phyloP scores from a whole-genome alignment of 1,140 invertebrate species.

The Maniola jurtina region DNA sequence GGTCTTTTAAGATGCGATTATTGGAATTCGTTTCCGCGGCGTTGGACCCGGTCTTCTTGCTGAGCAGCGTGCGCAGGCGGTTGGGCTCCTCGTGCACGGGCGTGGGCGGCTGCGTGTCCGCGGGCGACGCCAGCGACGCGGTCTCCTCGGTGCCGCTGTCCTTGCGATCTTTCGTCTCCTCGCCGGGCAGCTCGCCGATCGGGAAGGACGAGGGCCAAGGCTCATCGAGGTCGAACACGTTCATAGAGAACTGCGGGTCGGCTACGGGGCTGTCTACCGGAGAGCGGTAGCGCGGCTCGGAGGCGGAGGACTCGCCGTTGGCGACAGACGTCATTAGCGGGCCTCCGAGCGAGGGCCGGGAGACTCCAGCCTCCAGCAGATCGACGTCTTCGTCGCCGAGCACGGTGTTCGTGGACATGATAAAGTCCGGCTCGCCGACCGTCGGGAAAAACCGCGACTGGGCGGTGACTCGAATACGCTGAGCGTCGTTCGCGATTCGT shows the following conservation, averaged over 20 bases:
- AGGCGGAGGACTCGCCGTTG: slow-evolving; percentile 77
- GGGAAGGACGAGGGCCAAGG: slow-evolving; percentile 54
- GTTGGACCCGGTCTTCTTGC: slow-evolving; percentile 74
- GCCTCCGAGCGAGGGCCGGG: slow-evolving; percentile 77
- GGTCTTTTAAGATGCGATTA: slow-evolving; percentile 84
- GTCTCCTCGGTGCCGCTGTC: slow-evolving; percentile 51
- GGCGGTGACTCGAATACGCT: slow-evolving; percentile 90
- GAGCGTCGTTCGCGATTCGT: slow-evolving; percentile 84
- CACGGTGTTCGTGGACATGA: slow-evolving; percentile 95
- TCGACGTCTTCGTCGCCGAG: slow-evolving; percentile 79
- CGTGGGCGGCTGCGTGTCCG: slow-evolving; percentile 53
- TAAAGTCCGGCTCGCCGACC: slow-evolving; percentile 88
- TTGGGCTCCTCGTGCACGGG: slow-evolving; percentile 80
- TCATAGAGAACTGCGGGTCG: slow-evolving; percentile 57
- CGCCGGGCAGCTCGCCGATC: slow-evolving; percentile 53
- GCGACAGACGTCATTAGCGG: slow-evolving; percentile 83
- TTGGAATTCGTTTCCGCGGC: slow-evolving; percentile 57
- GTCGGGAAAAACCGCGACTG: slow-evolving; percentile 91
- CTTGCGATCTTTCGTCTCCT: slow-evolving; percentile 61
- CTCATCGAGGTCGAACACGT: slow-evolving; percentile 83
- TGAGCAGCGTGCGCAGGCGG: slow-evolving; percentile 83
- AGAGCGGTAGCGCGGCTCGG: slow-evolving; percentile 51
- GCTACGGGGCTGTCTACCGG: slow-evolving; percentile 44
- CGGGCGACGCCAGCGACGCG: slow-evolving; percentile 76
- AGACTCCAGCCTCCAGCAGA: slow-evolving; percentile 58